Conservation (phyloP, 1,140 invertebrate species). For the Drosophila truncata region DNA sequence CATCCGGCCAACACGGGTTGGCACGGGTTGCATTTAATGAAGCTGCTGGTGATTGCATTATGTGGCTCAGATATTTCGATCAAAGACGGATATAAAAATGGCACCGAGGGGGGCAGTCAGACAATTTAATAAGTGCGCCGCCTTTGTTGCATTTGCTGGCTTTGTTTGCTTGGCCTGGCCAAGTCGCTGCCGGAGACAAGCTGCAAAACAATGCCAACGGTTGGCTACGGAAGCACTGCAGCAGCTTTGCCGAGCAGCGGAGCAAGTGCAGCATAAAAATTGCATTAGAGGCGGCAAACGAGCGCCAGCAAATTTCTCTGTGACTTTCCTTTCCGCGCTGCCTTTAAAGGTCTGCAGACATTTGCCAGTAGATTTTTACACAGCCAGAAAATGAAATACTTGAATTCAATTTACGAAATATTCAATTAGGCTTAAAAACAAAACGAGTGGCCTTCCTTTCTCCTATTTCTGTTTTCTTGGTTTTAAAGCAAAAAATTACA, state of each 20-base stretch:
- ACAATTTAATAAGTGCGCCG: conserved; percentile 72
- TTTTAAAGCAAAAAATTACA: neutral
- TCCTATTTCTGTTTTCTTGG: neutral
- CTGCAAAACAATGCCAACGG: conserved; percentile 54
- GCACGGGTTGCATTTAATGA: conserved; percentile 48
- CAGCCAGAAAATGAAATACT: neutral
- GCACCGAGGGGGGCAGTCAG: conserved; percentile 16
- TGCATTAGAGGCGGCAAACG: conserved; percentile 70
- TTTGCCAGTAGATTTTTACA: conserved; percentile 27
- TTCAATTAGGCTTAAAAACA: neutral
- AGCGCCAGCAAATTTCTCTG: conserved; percentile 42
- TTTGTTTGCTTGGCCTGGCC: conserved; percentile 13
- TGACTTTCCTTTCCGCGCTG: conserved; percentile 21
- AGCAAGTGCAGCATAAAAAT: conserved; percentile 77
- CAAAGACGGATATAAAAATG: conserved; percentile 44
- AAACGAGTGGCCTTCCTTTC: no score
- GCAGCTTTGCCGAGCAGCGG: conserved; percentile 26
- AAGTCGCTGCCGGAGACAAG: conserved; percentile 19
- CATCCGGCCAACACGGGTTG: conserved; percentile 27
- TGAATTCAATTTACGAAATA: neutral
- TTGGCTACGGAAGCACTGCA: conserved; percentile 57
- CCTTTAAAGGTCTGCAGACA: conserved; percentile 15
- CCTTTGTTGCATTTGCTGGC: conserved; percentile 39
- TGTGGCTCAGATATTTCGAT: conserved; percentile 60
- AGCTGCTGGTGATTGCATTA: conserved; percentile 67